phyloP scores from a whole-genome alignment of 37 sponge, comb jelly and placozoan genomes.

The Bolinopsis microptera region DNA sequence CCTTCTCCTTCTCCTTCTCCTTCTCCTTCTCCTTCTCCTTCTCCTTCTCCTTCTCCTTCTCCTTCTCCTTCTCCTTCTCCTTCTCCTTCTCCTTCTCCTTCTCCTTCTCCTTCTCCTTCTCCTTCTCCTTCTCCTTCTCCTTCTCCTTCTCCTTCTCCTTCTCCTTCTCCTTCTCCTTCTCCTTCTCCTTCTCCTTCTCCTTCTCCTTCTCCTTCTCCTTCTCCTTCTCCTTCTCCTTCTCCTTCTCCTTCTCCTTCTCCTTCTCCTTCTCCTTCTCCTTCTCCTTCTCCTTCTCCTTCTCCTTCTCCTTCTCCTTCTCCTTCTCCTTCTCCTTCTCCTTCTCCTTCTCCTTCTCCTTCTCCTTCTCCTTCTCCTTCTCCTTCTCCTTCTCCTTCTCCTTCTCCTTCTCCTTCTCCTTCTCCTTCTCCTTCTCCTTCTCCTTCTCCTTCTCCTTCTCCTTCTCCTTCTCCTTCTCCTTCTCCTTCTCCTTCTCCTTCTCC shows the following conservation, averaged over 20 bases:
- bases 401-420: neutral
- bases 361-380: neutral
- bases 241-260: neutral
- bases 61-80: too few species aligned
- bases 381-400: conserved; percentile 27
- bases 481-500: neutral
- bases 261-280: conserved; percentile 21
- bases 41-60: too few species aligned
- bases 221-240: neutral
- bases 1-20: too few species aligned
- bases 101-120: neutral
- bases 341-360: neutral
- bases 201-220: conserved; percentile 60
- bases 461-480: too few species aligned
- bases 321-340: conserved; percentile 22
- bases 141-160: conserved; percentile 18
- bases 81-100: neutral
- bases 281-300: neutral
- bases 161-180: conserved; percentile 65
- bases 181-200: conserved; percentile 65
- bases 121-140: neutral
- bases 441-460: conserved; percentile 26
- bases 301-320: conserved; percentile 40
- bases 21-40: too few species aligned
- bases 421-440: neutral